These are phyloP conservation scores for Macrotis lagotis DNA, from an alignment of 2,113 vertebrate species.

Conservation along the genomic window DNA sequence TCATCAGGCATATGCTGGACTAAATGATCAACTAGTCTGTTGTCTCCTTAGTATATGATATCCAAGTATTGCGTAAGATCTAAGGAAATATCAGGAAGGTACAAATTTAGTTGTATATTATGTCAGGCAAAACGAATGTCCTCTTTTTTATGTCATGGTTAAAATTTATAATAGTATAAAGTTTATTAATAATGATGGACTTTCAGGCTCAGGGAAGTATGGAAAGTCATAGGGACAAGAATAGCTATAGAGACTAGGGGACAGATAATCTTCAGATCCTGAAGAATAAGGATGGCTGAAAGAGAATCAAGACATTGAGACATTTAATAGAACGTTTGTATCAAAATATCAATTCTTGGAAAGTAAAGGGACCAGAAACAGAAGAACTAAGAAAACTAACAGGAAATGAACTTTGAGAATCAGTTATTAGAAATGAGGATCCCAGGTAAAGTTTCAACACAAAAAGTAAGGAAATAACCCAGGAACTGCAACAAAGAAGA, in stretches of 20 bases:
- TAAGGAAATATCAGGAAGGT: neutral
- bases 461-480: neutral
- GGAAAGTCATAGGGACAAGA: neutral
- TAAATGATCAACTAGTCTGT: neutral
- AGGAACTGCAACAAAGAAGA: neutral
- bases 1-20: neutral
- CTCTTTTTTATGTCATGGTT: neutral
- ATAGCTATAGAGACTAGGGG: neutral
- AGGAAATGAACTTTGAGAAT: neutral
- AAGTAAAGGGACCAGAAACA: neutral
- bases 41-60: neutral
- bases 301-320: neutral
- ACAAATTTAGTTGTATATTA: neutral
- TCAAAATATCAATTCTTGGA: neutral
- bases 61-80: neutral
- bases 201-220: neutral
- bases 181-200: neutral
- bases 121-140: neutral
- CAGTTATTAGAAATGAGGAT: neutral
- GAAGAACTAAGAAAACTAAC: neutral
- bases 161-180: neutral
- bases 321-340: neutral
- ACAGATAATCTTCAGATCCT: neutral
- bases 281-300: neutral
- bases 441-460: neutral